These are phyloP conservation scores for Latrodectus elegans DNA, from an alignment of 2,888 invertebrate genomes.

Conservation along the genomic window DNA sequence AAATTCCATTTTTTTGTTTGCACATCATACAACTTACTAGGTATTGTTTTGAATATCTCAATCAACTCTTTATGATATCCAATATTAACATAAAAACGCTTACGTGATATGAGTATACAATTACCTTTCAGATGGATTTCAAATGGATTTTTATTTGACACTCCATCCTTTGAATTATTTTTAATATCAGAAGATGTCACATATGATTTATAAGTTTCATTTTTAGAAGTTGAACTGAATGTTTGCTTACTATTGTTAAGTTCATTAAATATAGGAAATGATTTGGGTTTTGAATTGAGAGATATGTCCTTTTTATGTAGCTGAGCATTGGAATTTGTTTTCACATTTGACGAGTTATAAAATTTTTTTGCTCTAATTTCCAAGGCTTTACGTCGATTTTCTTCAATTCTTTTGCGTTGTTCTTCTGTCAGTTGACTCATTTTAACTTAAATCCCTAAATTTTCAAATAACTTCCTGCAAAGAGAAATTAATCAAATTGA, in stretches of 20 bases:
- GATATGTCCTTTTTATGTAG: background rate
- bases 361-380: conserved; percentile 72
- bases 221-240: background rate
- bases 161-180: background rate
- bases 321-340: background rate
- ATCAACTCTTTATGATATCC: conserved; percentile 65
- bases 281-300: background rate
- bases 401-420: conserved; percentile 76
- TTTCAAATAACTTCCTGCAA: background rate
- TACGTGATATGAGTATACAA: conserved; percentile 53
- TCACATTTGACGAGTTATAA: background rate
- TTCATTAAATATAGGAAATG: background rate
- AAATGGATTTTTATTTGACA: background rate
- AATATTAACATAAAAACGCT: conserved; percentile 64
- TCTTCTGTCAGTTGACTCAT: conserved; percentile 74
- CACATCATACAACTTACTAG: conserved; percentile 61
- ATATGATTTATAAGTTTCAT: background rate
- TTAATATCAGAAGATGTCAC: background rate
- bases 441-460: background rate
- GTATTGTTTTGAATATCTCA: conserved; percentile 60
- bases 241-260: background rate
- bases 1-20: conserved; percentile 70
- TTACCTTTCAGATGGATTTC: conserved; percentile 17
- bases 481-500: background rate
- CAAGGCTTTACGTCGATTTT: conserved; percentile 76